Percentiles rank a stretch among this genome's conserved stretches.
phyloP scores from a whole-genome alignment of 2,113 vertebrate species.

The Varanus komodoensis region DNA sequence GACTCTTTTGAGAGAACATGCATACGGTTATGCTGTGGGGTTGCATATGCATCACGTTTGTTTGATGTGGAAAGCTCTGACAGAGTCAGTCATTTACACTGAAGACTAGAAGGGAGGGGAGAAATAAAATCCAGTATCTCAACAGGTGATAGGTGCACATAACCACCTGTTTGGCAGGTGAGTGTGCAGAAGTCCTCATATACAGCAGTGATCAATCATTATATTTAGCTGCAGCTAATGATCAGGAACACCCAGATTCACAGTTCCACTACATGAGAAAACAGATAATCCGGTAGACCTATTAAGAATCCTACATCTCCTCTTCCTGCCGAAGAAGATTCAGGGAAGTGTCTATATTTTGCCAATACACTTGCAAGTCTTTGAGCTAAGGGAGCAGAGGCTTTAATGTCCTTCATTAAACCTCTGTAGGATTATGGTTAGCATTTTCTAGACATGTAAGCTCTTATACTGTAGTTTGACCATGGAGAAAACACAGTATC shows the following conservation, averaged over 20 bases:
- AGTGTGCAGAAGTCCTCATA: not conserved
- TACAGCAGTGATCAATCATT: not conserved
- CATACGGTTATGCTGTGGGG: not conserved
- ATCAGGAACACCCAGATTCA: not conserved
- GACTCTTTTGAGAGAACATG: too few species aligned
- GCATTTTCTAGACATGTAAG: not conserved
- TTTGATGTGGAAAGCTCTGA: not conserved
- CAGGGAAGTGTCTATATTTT: not conserved
- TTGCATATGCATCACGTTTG: not conserved
- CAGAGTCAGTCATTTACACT: not conserved
- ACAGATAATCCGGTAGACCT: not conserved
- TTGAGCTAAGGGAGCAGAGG: not conserved
- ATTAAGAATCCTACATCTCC: not conserved
- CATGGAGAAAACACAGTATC: not conserved
- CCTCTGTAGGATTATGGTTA: not conserved
- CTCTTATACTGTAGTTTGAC: not conserved
- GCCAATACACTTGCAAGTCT: not conserved
- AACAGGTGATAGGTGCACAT: not conserved
- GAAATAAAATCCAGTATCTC: not conserved
- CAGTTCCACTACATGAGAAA: not conserved
- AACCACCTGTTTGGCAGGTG: not conserved
- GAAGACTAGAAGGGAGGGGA: not conserved
- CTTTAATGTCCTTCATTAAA: not conserved
- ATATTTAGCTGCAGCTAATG: not conserved
- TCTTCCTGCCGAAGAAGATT: not conserved